A percentile compares a stretch with the other conserved stretches of the same genome.
Evolutionary conservation across 2,797 vertebrate genomes (phyloP).

Genomic region (Danio jaintianensis): DNA sequence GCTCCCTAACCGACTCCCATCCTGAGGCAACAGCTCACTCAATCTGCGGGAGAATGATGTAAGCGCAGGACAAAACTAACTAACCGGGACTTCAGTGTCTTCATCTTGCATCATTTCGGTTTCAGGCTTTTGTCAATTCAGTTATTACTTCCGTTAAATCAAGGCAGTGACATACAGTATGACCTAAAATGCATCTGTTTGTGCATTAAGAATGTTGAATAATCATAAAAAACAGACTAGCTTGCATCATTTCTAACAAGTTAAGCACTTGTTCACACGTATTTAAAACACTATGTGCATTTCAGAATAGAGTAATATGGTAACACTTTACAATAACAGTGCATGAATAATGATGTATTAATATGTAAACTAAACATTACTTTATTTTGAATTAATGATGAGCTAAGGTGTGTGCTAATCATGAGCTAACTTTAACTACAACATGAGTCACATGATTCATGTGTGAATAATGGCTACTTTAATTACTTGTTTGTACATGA

Average conservation of each 20-base stretch:
- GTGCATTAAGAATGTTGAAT: not conserved
- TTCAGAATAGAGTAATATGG: too few species aligned
- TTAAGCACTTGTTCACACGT: not conserved
- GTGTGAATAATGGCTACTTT: too few species aligned
- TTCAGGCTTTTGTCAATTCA: not conserved
- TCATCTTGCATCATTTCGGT: not conserved
- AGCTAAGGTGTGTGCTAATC: too few species aligned
- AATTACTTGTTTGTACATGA: too few species aligned
- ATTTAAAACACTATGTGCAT: not conserved
- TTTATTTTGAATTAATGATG: too few species aligned
- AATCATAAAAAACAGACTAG: not conserved
- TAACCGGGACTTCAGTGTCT: not conserved
- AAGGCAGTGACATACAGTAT: not conserved
- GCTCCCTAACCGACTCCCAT: constrained; percentile 19
- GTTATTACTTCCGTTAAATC: not conserved
- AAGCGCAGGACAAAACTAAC: not conserved
- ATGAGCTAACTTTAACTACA: too few species aligned
- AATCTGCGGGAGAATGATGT: constrained; percentile 1
- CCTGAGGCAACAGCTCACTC: not conserved
- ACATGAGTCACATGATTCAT: too few species aligned
- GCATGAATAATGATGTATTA: too few species aligned
- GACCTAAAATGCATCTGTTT: not conserved
- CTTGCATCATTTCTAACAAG: not conserved
- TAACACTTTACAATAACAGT: too few species aligned
- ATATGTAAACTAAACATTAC: too few species aligned